A percentile compares a stretch with the other conserved stretches of the same genome.
Conservation (phyloP, 1,140 invertebrate genomes). For the Zaprionus lachaisei region DNA sequence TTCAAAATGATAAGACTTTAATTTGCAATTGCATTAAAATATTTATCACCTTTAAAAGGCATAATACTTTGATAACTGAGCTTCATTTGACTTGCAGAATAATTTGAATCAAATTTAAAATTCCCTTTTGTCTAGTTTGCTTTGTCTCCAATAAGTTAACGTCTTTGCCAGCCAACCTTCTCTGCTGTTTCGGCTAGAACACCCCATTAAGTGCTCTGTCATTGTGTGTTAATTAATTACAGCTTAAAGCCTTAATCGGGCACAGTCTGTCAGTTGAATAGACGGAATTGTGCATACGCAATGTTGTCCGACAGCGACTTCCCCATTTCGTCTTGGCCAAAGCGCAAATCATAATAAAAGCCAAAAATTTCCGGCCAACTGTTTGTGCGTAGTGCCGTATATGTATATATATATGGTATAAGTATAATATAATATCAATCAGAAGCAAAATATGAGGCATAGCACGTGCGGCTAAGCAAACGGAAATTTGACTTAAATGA, state of each 20-base stretch:
- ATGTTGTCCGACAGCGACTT: slow-evolving; percentile 15
- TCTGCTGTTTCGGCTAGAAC: not conserved
- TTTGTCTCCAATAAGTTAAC: not conserved
- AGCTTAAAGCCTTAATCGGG: slow-evolving; percentile 45
- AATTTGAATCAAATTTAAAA: slow-evolving; percentile 1
- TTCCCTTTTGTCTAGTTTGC: not conserved
- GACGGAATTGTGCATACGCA: slow-evolving; percentile 37
- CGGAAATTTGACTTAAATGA: slow-evolving; percentile 58
- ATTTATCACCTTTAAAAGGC: not conserved
- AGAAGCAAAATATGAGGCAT: slow-evolving; percentile 49
- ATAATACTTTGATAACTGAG: not conserved
- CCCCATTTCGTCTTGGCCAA: not conserved
- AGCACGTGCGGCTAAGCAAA: slow-evolving; percentile 56
- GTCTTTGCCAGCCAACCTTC: not conserved
- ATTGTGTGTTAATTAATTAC: slow-evolving; percentile 51
- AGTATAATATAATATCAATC: slow-evolving; percentile 53
- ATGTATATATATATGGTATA: slow-evolving; percentile 1
- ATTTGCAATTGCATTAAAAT: not conserved
- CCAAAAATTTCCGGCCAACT: slow-evolving; percentile 32
- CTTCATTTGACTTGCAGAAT: too few species aligned
- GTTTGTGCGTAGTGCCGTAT: not conserved
- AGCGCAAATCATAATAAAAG: slow-evolving; percentile 40
- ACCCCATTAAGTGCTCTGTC: slow-evolving; percentile 30
- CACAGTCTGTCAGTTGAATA: slow-evolving; percentile 11
- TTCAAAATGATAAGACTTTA: not conserved